Evolutionary conservation across 2,113 vertebrate genomes (phyloP), one percentile per base, ranked within the genome.

Genomic region (Cathartes aura): DNA sequence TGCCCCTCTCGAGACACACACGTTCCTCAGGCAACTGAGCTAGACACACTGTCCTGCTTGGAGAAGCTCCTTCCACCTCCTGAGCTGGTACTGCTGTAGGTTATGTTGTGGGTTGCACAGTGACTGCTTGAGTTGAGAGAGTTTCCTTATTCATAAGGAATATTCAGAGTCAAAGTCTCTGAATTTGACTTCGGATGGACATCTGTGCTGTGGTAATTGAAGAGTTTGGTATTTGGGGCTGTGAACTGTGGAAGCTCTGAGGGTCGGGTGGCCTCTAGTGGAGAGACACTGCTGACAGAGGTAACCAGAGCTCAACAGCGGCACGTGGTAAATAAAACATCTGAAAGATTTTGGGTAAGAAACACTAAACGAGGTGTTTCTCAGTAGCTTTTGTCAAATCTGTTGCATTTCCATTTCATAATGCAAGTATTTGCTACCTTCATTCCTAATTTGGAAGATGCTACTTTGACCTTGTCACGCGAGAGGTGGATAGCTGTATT

Each of bases 11-110:
- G 1, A n/a, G 66, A 59, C 2, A 0, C 24, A 15, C 7, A 5
- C 0, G 0, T 64, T 81, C 26, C 8, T 78, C 26, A 10, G 14
- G 17, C 1, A 7, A 1, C 47, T 23, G 42, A 72, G 43, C 32
- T 34, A 36, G 66, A 21, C 29, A 55, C 21, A 14, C 18, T 1
- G 0, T 79, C 36, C 45, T 55, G 12, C 42, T 68, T 3, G 2
- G 36, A 68, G 67, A 76, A 86, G 34, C 48, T 64, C 3, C 55
- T 72, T 83, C 19, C 5, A 56, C 21, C 40, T 67, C 40, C 42
- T 59, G 73, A 60, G 32, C 45, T 86, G 29, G 26, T 48, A 8
- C 42, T 60, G 27, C 47, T 59, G 21, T 38, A 40, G 20, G 26
- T 80, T 78, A 8, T 2, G 0, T 12, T 72, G 34, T 40, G 45